Base-by-base conservation (phyloP, 2,888 invertebrate genomes). In the Coenonympha glycerion region DNA sequence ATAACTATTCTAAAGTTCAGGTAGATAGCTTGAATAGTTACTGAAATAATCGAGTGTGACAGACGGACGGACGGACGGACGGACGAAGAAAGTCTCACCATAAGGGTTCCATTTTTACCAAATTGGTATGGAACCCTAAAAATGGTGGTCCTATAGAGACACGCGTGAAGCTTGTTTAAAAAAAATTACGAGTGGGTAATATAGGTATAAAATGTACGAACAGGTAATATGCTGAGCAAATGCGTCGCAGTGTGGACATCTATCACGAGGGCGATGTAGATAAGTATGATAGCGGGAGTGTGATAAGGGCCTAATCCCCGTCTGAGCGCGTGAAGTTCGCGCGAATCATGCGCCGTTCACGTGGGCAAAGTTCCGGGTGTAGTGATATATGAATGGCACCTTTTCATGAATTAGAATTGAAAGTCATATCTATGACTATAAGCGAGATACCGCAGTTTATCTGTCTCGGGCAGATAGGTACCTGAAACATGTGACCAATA, bases 251-350 rank as follows among this genome's bases (percentile, higher is more conserved):
- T 22, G 24, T 24, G n/a, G 16, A 41, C 30, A 30, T 16, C 22
- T 54, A 56, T 57, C 59, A 52, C 42, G 36, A 45, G 18, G 24
- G 16, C 16, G 24, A 16, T 33, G 15, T 33, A 33, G 39, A 49
- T 42, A 55, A 48, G 41, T 39, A 52, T n/a, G 46, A 55, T 47
- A 47, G 28, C 45, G 57, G 58, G 60, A 57, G 56, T 41, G 16
- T 45, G 58, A 52, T 61, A 58, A 58, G 26, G 34, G 26, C n/a
- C 39, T 36, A 47, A 51, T 44, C 51, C 42, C 28, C 18, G 47
- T 34, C 39, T 36, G 34, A 52, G 11, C 41, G 42, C 53, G 51
- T 52, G 53, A 39, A 46, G 11, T 48, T 50, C 42, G 36, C 18
- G 13, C 24, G 13, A 21, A 34, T 28, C 48, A 50, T 18, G 56